Evolutionary conservation across 2,113 vertebrate species (phyloP), one percentile per base, ranked within the genome.

Genomic region (Dinomys branickii): DNA sequence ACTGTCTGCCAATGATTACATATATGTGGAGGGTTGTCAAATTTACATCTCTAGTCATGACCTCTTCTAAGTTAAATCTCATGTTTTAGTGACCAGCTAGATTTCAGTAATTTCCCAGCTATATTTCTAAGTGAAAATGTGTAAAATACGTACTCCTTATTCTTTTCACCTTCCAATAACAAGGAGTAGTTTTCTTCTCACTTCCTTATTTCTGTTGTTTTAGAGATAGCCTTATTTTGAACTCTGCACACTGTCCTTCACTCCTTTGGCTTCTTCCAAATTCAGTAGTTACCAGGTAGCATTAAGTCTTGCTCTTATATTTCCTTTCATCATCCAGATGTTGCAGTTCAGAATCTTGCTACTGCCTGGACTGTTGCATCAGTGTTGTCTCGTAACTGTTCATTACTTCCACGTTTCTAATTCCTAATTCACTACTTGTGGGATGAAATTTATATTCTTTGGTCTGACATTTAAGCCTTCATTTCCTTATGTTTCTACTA

Each of bases 121-220:
- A 58, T 6, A 16, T 96, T 96, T 54, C 85, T 88, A 67, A 85
- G 67, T 77, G 56, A 73, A 85, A 44, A n/a, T 85, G 17, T 94
- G 3, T 75, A 33, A 26, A 75, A 75, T 44, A 3, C 41, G 28
- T 78, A 50, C 13, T 77, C 3, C 11, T 84, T 61, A 78, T 85
- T 78, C 8, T 84, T 33, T 54, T 58, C 8, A 50, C 50, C 3
- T 94, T 73, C 16, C 77, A 33, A 16, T 65, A n/a, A 82, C 77
- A 90, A 81, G 38, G 63, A 30, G 24, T 17, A 47, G 28, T 85
- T n/a, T 50, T 52, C 56, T 90, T 52, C 26, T 90, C 44, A 85
- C 38, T 59, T 63, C 20, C n/a, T 95, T 77, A 85, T 87, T 61
- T 87, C 52, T 65, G 14, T 56, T 88, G 54, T 77, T 80, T 88